These are phyloP conservation scores for Pheosia tremula DNA, from an alignment of 2,888 invertebrate species.

Conservation along the genomic window DNA sequence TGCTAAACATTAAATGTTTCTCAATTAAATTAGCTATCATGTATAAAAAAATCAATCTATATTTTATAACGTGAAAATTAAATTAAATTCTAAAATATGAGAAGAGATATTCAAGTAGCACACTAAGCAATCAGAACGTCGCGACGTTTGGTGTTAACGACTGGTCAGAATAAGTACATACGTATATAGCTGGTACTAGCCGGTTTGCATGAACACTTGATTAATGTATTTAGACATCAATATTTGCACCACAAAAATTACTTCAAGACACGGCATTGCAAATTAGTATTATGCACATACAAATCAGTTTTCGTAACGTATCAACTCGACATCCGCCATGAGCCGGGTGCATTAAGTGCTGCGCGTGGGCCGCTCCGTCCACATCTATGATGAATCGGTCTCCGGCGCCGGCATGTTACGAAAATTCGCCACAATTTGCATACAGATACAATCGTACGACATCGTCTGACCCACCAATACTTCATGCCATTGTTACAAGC, in stretches of 20 bases:
- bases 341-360: slow-evolving; percentile 60
- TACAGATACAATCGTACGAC: slow-evolving; percentile 69
- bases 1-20: too few relatives aligned
- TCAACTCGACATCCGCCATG: slow-evolving; percentile 46
- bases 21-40: too few relatives aligned
- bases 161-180: background rate
- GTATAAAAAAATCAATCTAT: too few relatives aligned
- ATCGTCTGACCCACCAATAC: slow-evolving; percentile 41
- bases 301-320: slow-evolving; percentile 54
- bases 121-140: background rate
- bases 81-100: background rate
- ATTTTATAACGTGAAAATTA: too few relatives aligned
- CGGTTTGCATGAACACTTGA: background rate
- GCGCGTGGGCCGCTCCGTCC: slow-evolving; percentile 78
- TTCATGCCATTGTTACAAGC: slow-evolving; percentile 60
- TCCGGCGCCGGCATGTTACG: slow-evolving; percentile 69
- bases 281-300: slow-evolving; percentile 43
- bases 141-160: background rate
- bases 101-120: background rate
- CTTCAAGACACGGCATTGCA: slow-evolving; percentile 30
- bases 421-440: slow-evolving; percentile 79
- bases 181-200: background rate
- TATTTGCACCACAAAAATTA: slow-evolving; percentile 13
- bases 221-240: background rate
- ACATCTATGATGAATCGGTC: slow-evolving; percentile 82